These are phyloP conservation scores for Dolichotis patagonum DNA, from an alignment of 2,113 vertebrate species.

Conservation along the genomic window DNA sequence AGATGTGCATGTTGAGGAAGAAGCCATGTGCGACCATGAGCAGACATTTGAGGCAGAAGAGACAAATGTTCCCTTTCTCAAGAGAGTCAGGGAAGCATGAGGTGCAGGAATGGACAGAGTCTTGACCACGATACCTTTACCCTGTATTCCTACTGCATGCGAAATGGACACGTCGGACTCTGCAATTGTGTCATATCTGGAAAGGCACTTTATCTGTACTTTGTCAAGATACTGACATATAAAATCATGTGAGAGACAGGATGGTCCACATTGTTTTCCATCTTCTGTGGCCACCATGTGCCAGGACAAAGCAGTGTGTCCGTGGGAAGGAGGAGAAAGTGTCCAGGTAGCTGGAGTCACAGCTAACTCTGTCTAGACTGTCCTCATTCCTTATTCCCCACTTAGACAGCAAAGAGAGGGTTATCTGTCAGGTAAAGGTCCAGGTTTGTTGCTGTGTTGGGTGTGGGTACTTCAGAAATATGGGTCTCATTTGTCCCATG, in stretches of 20 bases:
- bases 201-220: neutral
- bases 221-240: neutral
- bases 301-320: neutral
- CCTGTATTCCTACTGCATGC: neutral
- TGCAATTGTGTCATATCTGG: neutral
- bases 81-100: neutral
- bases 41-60: neutral
- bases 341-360: neutral
- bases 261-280: neutral
- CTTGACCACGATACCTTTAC: neutral
- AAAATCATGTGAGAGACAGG: neutral
- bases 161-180: neutral
- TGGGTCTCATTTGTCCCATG: neutral
- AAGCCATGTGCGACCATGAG: neutral
- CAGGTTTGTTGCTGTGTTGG: too few species aligned
- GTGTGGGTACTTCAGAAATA: too few species aligned
- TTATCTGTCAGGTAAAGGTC: neutral
- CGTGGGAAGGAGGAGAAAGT: neutral
- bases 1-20: too few species aligned
- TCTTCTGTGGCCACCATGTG: neutral
- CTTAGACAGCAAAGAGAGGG: neutral
- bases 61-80: neutral
- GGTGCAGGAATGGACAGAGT: neutral
- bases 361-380: neutral
- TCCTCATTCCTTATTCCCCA: neutral